Evolutionary conservation across 2,113 vertebrate genomes (phyloP), one percentile per base, ranked within the genome.

Genomic region (Brachypodius melanocephalos): DNA sequence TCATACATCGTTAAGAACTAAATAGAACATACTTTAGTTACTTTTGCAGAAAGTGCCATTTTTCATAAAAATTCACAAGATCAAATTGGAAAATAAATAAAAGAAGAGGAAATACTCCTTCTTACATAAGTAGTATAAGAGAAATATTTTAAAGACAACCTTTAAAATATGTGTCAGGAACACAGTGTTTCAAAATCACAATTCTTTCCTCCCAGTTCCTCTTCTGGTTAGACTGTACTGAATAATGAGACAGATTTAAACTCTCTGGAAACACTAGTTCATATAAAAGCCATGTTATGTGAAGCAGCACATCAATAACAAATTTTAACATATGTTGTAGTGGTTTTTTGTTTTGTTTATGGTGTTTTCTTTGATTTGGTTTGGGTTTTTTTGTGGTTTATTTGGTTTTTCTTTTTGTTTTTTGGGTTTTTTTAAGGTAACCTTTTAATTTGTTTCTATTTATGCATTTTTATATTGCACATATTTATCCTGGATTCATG

Each of bases 341-440:
- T 12, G n/a, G n/a, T 5, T 19, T 45, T 59, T 22, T 40, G 40
- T 12, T 4, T 2, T 3, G 3, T 17, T 46, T 20, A 19, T 28
- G 45, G 12, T 58, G 14, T n/a, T 32, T 25, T 29, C 2, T 38
- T 40, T 29, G 0, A 2, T 4, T 4, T 9, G 12, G 15, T 10
- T 58, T 34, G 32, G 8, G 14, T 62, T 42, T 79, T 42, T 63
- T 22, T 34, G 31, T n/a, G 22, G 1, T n/a, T 77, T 61, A 6
- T 49, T 76, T 61, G 21, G n/a, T n/a, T n/a, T n/a, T 17, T 16
- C 28, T 54, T 32, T 55, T 63, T 15, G 48, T 65, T 52, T 77
- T 22, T 74, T 31, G 29, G 3, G 4, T 3, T 19, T 49, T 36
- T 86, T 46, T 5, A 58, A 65, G 17, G 49, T 26, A 8, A 0